These are phyloP conservation scores for Saccostrea echinata DNA, from an alignment of 1,140 invertebrate species.

Conservation along the genomic window DNA sequence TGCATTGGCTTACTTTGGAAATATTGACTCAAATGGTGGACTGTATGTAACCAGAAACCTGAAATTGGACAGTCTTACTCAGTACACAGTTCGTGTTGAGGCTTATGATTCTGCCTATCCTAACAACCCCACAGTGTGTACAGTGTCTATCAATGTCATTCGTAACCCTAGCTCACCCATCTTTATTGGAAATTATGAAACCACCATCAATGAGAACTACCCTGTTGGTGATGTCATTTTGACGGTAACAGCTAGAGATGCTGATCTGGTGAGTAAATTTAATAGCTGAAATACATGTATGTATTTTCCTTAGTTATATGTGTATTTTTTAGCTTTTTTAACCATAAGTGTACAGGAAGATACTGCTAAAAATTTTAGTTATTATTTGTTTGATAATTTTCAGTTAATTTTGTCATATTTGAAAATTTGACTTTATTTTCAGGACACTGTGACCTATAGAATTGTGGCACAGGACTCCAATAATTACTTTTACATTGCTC, in stretches of 20 bases:
- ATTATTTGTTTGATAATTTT: neutral
- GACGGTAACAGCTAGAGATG: conserved; percentile 55
- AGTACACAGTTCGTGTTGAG: conserved; percentile 85
- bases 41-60: conserved; percentile 54
- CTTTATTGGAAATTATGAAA: conserved; percentile 84
- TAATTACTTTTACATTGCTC: conserved; percentile 58
- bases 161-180: conserved; percentile 57
- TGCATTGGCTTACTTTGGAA: conserved; percentile 61
- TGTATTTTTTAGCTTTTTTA: neutral
- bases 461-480: conserved; percentile 43
- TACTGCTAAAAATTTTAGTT: neutral
- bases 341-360: neutral
- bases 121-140: conserved; percentile 83
- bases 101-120: conserved; percentile 93
- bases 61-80: conserved; percentile 48
- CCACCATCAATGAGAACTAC: conserved; percentile 57
- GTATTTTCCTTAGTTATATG: too few species aligned
- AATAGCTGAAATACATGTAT: neutral
- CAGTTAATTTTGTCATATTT: neutral
- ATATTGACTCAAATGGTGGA: conserved; percentile 56
- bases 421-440: neutral
- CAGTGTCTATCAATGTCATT: conserved; percentile 57
- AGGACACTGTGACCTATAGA: conserved; percentile 53
- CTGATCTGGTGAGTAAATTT: conserved; percentile 58
- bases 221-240: conserved; percentile 46